Percentiles rank a stretch among this genome's conserved stretches.
These are phyloP conservation scores for Chiroxiphia lanceolata DNA, from an alignment of 2,797 vertebrate genomes.

Conservation along the genomic window DNA sequence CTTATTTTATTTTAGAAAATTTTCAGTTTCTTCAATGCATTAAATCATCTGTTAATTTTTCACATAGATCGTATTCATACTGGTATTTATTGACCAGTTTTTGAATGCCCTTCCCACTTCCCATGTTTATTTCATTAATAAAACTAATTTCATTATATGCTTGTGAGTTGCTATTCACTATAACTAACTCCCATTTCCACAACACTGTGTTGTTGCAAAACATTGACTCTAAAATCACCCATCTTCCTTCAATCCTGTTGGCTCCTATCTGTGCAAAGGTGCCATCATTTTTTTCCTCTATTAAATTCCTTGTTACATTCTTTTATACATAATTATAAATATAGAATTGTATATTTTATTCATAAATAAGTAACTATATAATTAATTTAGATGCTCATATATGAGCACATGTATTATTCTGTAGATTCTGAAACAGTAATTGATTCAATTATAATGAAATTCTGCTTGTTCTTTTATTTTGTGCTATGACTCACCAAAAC, in stretches of 20 bases:
- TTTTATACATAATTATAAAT: neutral
- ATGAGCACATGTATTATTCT: neutral
- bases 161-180: neutral
- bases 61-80: neutral
- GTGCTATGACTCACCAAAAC: neutral
- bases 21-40: neutral
- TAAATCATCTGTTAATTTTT: neutral
- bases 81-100: neutral
- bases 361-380: neutral
- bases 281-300: neutral
- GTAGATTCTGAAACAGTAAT: neutral
- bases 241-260: neutral
- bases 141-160: neutral
- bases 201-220: neutral
- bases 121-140: neutral
- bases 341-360: neutral
- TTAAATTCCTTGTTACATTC: neutral
- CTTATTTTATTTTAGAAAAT: neutral
- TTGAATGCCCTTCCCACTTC: neutral
- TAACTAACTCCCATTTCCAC: neutral
- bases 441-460: neutral
- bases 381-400: neutral
- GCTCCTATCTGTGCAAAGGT: neutral
- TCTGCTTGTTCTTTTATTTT: neutral
- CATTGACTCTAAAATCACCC: neutral